These are phyloP conservation scores for Drosophila emarginata DNA, from an alignment of 2,888 invertebrate genomes.

Conservation along the genomic window DNA sequence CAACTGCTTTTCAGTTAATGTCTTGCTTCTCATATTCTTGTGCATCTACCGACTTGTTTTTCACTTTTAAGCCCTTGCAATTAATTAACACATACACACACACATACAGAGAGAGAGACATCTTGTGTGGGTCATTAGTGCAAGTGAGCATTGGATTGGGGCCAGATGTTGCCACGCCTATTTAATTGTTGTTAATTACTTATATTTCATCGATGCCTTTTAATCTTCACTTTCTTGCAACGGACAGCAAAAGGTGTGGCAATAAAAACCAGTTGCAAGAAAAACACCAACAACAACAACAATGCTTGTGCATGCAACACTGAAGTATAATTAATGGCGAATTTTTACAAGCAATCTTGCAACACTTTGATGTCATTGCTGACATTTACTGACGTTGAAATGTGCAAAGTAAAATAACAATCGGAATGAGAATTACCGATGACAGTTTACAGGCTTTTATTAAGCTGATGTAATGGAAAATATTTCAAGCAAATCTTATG, in stretches of 20 bases:
- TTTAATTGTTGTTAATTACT: constrained; percentile 57
- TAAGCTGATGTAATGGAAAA: constrained; percentile 17
- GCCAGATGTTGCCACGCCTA: constrained; percentile 42
- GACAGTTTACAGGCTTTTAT: constrained; percentile 16
- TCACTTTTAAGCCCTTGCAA: constrained; percentile 49
- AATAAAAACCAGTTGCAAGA: background rate
- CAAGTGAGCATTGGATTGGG: constrained; percentile 29
- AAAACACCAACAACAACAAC: constrained; percentile 17
- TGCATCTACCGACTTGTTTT: constrained; percentile 16
- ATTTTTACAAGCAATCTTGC: constrained; percentile 43
- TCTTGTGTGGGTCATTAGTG: constrained; percentile 70
- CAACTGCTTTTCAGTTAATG: too few species aligned
- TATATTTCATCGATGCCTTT: constrained; percentile 49
- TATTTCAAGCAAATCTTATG: constrained; percentile 15
- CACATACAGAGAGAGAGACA: constrained; percentile 1
- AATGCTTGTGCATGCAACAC: constrained; percentile 13
- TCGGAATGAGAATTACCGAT: constrained; percentile 12
- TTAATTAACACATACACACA: constrained; percentile 40
- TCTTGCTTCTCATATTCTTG: background rate
- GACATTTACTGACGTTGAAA: constrained; percentile 27
- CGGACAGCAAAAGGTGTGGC: constrained; percentile 9
- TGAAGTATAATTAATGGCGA: constrained; percentile 59
- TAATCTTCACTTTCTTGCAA: constrained; percentile 38
- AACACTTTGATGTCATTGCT: constrained; percentile 25
- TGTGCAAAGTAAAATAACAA: constrained; percentile 2